phyloP scores from a whole-genome alignment of 1,140 invertebrate genomes.

The Phenacoccus solenopsis region DNA sequence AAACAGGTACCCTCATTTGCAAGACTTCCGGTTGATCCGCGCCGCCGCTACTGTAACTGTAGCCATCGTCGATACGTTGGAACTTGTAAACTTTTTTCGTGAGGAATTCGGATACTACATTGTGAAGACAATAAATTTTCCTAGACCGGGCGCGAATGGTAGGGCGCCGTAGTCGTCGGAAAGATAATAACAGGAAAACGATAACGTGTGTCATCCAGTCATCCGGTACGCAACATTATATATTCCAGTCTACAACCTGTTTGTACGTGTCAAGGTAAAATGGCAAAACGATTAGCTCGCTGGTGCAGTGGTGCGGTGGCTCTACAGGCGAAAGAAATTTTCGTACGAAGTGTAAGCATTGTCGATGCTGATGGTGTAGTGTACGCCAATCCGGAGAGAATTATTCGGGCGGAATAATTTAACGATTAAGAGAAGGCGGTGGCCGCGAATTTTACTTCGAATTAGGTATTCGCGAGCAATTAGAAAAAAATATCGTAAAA shows the following conservation, averaged over 20 bases:
- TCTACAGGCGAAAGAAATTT: not conserved
- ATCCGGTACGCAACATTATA: not conserved
- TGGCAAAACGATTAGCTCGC: not conserved
- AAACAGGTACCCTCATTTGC: not conserved
- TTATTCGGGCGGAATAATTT: too few species aligned
- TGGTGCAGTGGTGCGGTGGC: too few species aligned
- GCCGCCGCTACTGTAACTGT: too few species aligned
- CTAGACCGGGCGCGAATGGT: too few species aligned
- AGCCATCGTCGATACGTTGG: too few species aligned
- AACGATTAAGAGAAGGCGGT: too few species aligned
- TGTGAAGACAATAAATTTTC: too few species aligned
- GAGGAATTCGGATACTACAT: not conserved
- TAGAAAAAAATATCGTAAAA: not conserved
- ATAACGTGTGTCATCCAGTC: slow-evolving; percentile 1
- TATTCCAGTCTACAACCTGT: not conserved
- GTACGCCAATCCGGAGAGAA: too few species aligned
- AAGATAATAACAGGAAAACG: slow-evolving; percentile 2
- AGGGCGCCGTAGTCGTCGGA: not conserved
- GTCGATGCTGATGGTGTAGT: too few species aligned
- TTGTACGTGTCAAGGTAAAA: slow-evolving; percentile 1
- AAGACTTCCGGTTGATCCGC: not conserved
- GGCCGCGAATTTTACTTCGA: not conserved
- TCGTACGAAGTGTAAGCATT: too few species aligned
- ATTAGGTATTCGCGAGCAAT: too few species aligned
- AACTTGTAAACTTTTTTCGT: too few species aligned